These are phyloP conservation scores for Lepidurus arcticus DNA, from an alignment of 1,140 invertebrate species.

Conservation along the genomic window DNA sequence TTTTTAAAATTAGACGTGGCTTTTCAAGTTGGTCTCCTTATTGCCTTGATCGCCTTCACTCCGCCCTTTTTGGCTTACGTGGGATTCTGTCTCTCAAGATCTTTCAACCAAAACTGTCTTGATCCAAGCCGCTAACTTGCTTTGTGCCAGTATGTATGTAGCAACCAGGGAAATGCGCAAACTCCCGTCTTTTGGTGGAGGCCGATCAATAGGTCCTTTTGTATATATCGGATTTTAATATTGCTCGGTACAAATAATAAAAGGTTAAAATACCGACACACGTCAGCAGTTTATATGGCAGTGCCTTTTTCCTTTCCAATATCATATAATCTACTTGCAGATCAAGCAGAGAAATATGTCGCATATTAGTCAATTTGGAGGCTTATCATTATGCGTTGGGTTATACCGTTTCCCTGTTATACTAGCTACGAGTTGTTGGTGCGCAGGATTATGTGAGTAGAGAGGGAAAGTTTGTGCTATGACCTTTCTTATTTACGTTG, in stretches of 20 bases:
- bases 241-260: not conserved
- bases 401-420: not conserved
- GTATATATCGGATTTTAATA: not conserved
- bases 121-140: not conserved
- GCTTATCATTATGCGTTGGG: not conserved
- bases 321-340: too few relatives aligned
- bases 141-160: not conserved
- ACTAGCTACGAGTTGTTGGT: not conserved
- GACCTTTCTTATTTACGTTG: not conserved
- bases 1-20: constrained; percentile 20
- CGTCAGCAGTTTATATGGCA: too few relatives aligned
- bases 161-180: not conserved
- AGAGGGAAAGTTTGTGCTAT: not conserved
- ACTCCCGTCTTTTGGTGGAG: not conserved
- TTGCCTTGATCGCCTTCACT: not conserved
- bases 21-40: not conserved
- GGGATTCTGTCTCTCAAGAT: not conserved
- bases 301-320: too few relatives aligned
- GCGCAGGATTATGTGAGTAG: not conserved
- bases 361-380: not conserved
- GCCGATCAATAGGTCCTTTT: not conserved
- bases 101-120: not conserved
- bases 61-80: constrained; percentile 10
- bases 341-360: too few relatives aligned
- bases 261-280: not conserved